Evolutionary conservation across 1,140 invertebrate genomes (phyloP).

Genomic region (Acromyrmex charruanus): DNA sequence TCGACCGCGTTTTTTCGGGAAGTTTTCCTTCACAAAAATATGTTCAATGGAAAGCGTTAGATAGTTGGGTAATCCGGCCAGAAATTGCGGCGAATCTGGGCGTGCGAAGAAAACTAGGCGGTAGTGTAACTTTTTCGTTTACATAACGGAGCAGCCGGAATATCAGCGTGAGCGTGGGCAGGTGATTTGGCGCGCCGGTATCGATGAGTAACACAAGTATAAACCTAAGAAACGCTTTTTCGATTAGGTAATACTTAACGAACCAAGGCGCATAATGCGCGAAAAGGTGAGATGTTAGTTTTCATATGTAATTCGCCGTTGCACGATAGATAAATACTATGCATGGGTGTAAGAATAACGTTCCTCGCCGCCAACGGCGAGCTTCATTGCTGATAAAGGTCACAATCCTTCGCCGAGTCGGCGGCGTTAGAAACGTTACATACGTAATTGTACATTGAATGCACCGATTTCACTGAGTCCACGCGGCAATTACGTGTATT

Average conservation of each 20-base stretch:
- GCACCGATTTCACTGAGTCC: conserved; percentile 30
- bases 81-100: conserved; percentile 32
- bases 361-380: neutral
- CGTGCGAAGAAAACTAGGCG: conserved; percentile 27
- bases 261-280: conserved; percentile 1
- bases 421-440: too few species aligned
- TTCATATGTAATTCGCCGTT: conserved; percentile 32
- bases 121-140: conserved; percentile 55
- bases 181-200: conserved; percentile 18
- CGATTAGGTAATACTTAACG: conserved; percentile 27
- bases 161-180: conserved; percentile 25
- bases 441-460: conserved; percentile 38
- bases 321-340: conserved; percentile 13
- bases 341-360: conserved; percentile 13
- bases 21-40: neutral
- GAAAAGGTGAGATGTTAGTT: conserved; percentile 44
- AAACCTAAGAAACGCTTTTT: conserved; percentile 29
- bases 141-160: conserved; percentile 28
- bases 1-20: neutral
- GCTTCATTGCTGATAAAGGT: conserved; percentile 37
- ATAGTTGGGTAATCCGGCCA: conserved; percentile 20
- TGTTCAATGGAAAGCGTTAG: conserved; percentile 38
- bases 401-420: neutral
- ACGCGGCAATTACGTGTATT: neutral
- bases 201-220: conserved; percentile 25